A percentile compares a stretch with the other conserved stretches of the same genome.
Evolutionary conservation across 2,888 invertebrate genomes (phyloP).

Genomic region (Dexiosoma caninum): DNA sequence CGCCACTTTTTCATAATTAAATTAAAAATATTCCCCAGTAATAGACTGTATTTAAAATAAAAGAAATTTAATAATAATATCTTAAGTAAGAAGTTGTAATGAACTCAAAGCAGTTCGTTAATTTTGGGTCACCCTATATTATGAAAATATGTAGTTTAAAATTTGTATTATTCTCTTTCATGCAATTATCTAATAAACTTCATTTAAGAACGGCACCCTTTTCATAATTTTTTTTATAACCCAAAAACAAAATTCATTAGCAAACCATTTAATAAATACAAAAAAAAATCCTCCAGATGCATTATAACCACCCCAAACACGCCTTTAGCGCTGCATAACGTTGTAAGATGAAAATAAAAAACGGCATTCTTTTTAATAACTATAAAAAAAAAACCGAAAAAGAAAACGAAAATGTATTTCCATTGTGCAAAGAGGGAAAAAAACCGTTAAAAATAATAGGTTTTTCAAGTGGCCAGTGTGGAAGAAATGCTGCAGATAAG

Average conservation of each 20-base stretch:
- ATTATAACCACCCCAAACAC: neutral
- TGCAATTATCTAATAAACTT: neutral
- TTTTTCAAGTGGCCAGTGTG: conserved; percentile 28
- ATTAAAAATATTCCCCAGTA: too few relatives aligned
- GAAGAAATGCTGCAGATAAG: conserved; percentile 21
- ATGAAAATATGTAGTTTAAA: too few relatives aligned
- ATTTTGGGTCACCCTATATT: too few relatives aligned
- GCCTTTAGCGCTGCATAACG: fast-evolving
- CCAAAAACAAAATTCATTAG: conserved; percentile 17
- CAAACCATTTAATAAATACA: neutral
- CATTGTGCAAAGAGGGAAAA: conserved; percentile 3
- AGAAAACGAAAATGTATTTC: conserved; percentile 43
- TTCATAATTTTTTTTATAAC: neutral
- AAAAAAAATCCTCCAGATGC: neutral
- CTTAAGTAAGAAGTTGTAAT: too few relatives aligned
- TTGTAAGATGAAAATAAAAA: neutral
- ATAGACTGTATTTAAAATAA: too few relatives aligned
- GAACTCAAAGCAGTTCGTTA: too few relatives aligned
- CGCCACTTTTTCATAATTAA: too few relatives aligned
- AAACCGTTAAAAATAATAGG: conserved; percentile 13
- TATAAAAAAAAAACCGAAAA: neutral
- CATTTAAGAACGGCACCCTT: neutral
- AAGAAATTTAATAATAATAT: too few relatives aligned
- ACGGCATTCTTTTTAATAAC: neutral
- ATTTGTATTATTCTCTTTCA: too few relatives aligned